Base-by-base conservation (phyloP, 2,888 invertebrate species). In the Osmoderma eremita region DNA sequence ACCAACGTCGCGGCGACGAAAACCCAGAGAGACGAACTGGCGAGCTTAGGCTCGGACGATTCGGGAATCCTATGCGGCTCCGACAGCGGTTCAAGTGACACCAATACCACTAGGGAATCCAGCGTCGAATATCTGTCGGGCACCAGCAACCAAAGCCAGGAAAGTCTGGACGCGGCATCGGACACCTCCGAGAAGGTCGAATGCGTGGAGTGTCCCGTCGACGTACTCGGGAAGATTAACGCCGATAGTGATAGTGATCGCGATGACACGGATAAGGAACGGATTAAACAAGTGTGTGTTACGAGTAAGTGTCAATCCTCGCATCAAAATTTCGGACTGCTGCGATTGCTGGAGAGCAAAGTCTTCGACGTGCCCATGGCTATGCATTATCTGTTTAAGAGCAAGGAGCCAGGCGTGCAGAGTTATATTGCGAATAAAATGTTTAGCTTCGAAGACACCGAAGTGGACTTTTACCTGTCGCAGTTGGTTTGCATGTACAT, bases 301-400 rank as follows among this genome's bases (percentile, higher is more conserved):
- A 22, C 50, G 20, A 41, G 18, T 6, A 63, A 49, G 41, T 63
- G 64, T 22, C 62, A 41, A 39, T 48, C 56, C n/a, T 53, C 53
- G 24, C 51, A 51, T 3, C 65, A 62, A 38, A 81, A 82, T 65
- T 90, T 90, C 80, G 90, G 90, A 76, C 88, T 90, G 82, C 86
- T 97, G 75, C 86, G 99, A 77, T 88, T 99, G 78, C 96, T 99
- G 82, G 97, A 99, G 84, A 97, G 98, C 76, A 96, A 95, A 84
- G 89, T 97, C 77, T 97, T 99, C 84, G 97, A 98, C 82, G 97
- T 98, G 88, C 94, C 96, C 74, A 97, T 98, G 88, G 98, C 98
- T 71, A 94, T 99, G 79, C 95, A 95, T 80, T 99, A 99, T 85
- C 86, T 99, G 67, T 98, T 97, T 83, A 97, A 97, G 82, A 97